phyloP scores from a whole-genome alignment of 2,113 vertebrate species.

The Cephalopholis sonnerati region DNA sequence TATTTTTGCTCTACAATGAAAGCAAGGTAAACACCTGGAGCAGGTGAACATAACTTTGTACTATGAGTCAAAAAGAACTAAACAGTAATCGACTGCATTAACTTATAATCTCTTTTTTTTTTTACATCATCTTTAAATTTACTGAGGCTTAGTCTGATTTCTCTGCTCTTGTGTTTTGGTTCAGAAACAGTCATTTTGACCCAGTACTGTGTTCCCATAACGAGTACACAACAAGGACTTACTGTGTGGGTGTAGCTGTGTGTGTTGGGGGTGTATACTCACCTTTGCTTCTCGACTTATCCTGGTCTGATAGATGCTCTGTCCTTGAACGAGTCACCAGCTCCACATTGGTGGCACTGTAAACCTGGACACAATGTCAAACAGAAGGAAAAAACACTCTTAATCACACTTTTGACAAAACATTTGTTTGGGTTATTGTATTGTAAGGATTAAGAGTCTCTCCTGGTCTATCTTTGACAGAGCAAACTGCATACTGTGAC shows the following conservation, averaged over 20 bases:
- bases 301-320: slow-evolving; percentile 88
- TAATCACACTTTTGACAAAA: background rate
- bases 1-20: background rate
- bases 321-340: slow-evolving; percentile 87
- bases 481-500: background rate
- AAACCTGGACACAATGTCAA: slow-evolving; percentile 77
- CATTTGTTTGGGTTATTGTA: background rate
- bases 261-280: background rate
- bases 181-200: background rate
- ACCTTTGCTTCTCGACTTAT: slow-evolving; percentile 88
- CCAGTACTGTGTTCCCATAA: background rate
- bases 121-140: background rate
- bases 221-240: background rate
- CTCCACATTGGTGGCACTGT: slow-evolving; percentile 88
- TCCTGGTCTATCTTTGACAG: background rate
- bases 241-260: background rate
- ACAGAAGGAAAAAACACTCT: background rate
- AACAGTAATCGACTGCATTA: background rate
- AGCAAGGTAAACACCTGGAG: background rate
- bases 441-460: background rate
- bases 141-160: background rate
- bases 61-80: background rate
- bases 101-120: background rate
- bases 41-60: background rate
- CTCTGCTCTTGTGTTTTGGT: background rate